Evolutionary conservation across 53 echinoderm and acorn worm genomes (phyloP), one percentile per base, ranked within the genome.

Genomic region (Stichopus horrens): DNA sequence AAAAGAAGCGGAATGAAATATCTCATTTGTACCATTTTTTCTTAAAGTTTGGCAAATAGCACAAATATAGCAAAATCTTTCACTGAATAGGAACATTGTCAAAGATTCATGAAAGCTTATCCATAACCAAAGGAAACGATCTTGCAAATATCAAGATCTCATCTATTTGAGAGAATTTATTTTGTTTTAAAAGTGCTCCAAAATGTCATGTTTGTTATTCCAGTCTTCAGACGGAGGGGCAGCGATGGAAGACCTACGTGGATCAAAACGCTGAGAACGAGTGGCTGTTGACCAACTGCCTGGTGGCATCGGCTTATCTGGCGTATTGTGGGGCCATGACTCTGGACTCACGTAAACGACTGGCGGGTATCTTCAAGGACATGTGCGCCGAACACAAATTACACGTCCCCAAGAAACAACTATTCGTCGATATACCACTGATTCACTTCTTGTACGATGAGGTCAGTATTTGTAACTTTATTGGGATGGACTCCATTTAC

Each of bases 281-380:
- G 68, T 95, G 96, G 93, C 81, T 99, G 55, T 88, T 99, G 2
- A 94, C 96, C 86, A 99, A 94, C 90, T 99, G 99, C 73, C 88
- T 99, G 59, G 83, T 90, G 10, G 93, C 93, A 6, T 90, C 99
- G 9, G 96, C 96, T 19, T 99, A 94, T 92, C 93, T 99, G 74
- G 96, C 94, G 0, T 99, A 98, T 94, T 94, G 94, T 23, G 94
- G 94, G 18, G 95, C 94, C n/a, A 99, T 98, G 99, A 92, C 93
- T 11, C 53, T 91, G 21, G 99, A 96, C 60, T 93, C 92, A 1
- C 92, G 99, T 20, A 86, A 81, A 6, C 89, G 99, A 10, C 77
- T 99, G 53, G 92, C 94, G 21, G 91, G 90, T 0, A 91, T 90
- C 86, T 94, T 96, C 84, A 92, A 86, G 71, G 91, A 93, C 55